These are phyloP conservation scores for Ganaspis brasiliensis DNA, from an alignment of 2,888 invertebrate genomes.

Conservation along the genomic window DNA sequence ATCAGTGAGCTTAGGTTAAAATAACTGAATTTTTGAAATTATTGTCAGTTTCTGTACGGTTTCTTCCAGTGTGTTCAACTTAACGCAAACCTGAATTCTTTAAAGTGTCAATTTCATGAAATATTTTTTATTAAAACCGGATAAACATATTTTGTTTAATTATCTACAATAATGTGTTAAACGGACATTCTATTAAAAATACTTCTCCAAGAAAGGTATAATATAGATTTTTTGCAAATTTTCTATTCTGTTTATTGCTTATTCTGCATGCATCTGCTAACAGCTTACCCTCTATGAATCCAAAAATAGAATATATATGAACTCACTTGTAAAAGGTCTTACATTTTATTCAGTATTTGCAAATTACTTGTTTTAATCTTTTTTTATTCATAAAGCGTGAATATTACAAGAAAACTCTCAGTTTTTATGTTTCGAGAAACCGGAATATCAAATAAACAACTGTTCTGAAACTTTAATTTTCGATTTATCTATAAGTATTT, in stretches of 20 bases:
- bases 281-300: not conserved
- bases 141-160: conserved; percentile 6
- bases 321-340: not conserved
- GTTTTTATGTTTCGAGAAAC: no score
- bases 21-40: not conserved
- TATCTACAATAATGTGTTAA: not conserved
- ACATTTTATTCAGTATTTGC: conserved; percentile 5
- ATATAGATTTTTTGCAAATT: not conserved
- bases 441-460: no score
- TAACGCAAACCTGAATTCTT: not conserved
- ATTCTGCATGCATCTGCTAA: not conserved
- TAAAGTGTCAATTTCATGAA: conserved; percentile 15
- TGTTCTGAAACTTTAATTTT: no score
- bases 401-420: not conserved
- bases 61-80: not conserved
- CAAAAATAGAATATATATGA: conserved; percentile 29
- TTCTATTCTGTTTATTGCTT: conserved; percentile 7
- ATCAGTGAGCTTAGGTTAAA: not conserved
- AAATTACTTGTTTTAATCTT: not conserved
- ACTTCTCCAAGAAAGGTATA: conserved; percentile 17
- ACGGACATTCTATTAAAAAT: not conserved
- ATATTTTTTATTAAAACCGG: not conserved
- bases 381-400: not conserved
- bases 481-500: no score
- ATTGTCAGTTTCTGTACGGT: not conserved